Evolutionary conservation across 2,797 vertebrate genomes (phyloP).

Genomic region (Ctenochaetus hawaiiensis): DNA sequence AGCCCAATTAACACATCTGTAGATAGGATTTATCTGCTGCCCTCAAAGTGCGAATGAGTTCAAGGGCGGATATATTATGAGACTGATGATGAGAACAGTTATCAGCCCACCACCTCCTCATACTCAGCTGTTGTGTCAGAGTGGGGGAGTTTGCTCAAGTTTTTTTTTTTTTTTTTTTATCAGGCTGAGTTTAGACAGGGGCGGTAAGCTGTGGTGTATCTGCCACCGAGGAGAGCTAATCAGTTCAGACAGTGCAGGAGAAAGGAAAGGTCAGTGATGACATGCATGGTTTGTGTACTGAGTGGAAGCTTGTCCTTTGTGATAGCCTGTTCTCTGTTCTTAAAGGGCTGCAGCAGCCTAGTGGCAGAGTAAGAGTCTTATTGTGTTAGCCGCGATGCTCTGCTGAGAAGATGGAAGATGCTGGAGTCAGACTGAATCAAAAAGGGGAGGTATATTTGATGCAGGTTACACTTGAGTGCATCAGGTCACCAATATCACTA

Average conservation of each 20-base stretch:
- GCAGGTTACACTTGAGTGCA: neutral
- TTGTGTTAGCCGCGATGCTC: slow-evolving; percentile 21
- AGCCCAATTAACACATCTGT: slow-evolving; percentile 79
- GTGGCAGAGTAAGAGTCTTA: slow-evolving; percentile 31
- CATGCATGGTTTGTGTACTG: slow-evolving; percentile 54
- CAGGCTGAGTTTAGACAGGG: slow-evolving; percentile 45
- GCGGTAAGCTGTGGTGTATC: slow-evolving; percentile 54
- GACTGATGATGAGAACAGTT: slow-evolving; percentile 43
- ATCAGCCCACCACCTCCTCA: slow-evolving; percentile 26
- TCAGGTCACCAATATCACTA: neutral
- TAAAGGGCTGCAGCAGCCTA: slow-evolving; percentile 55
- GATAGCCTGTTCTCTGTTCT: slow-evolving; percentile 54
- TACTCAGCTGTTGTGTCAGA: slow-evolving; percentile 49
- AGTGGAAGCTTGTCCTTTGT: slow-evolving; percentile 61
- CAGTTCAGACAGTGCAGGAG: slow-evolving; percentile 68
- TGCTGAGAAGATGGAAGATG: slow-evolving; percentile 4
- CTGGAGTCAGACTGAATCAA: slow-evolving; percentile 4
- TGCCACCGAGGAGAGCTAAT: slow-evolving; percentile 66
- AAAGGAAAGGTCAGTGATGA: slow-evolving; percentile 77
- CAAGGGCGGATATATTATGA: slow-evolving; percentile 56
- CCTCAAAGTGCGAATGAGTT: slow-evolving; percentile 64
- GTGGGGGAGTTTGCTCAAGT: slow-evolving; percentile 39
- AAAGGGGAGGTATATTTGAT: slow-evolving; percentile 11
- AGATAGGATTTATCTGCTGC: slow-evolving; percentile 71
- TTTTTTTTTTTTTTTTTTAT: slow-evolving; percentile 37